phyloP scores from a whole-genome alignment of 2,113 vertebrate species.

The Panurus biarmicus region DNA sequence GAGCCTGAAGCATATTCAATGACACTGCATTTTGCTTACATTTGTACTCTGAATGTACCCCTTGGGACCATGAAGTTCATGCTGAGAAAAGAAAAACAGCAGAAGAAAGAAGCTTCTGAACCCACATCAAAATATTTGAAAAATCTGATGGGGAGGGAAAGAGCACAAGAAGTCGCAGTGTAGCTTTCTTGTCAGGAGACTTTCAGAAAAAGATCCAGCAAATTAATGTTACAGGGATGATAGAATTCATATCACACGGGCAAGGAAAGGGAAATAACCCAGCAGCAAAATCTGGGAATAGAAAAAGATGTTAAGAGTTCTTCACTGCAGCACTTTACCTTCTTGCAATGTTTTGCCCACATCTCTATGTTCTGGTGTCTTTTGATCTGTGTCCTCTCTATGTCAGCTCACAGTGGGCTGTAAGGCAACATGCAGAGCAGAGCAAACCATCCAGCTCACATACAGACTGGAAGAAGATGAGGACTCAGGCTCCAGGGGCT shows the following conservation, averaged over 20 bases:
- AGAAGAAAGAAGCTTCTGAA: conserved; percentile 7
- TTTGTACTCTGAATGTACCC: not conserved
- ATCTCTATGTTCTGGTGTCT: not conserved
- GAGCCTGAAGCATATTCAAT: not conserved
- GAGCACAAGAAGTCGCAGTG: not conserved
- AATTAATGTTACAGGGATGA: not conserved
- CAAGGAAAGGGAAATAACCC: not conserved
- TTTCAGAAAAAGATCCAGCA: not conserved
- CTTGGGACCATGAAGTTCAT: not conserved
- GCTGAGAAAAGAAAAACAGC: not conserved
- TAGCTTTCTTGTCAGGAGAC: not conserved
- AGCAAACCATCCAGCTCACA: not conserved
- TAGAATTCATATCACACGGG: not conserved
- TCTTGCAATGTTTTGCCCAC: not conserved
- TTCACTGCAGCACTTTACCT: not conserved
- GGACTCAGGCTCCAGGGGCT: not conserved
- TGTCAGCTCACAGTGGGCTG: not conserved
- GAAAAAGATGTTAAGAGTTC: not conserved
- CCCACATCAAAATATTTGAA: not conserved
- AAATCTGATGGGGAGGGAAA: not conserved
- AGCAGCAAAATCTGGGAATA: not conserved
- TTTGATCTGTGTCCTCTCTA: not conserved
- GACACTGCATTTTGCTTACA: not conserved
- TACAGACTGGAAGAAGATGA: not conserved
- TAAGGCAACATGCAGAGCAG: accelerated